Evolutionary conservation across 2,797 vertebrate species (phyloP).

Genomic region (Microtus californicus): DNA sequence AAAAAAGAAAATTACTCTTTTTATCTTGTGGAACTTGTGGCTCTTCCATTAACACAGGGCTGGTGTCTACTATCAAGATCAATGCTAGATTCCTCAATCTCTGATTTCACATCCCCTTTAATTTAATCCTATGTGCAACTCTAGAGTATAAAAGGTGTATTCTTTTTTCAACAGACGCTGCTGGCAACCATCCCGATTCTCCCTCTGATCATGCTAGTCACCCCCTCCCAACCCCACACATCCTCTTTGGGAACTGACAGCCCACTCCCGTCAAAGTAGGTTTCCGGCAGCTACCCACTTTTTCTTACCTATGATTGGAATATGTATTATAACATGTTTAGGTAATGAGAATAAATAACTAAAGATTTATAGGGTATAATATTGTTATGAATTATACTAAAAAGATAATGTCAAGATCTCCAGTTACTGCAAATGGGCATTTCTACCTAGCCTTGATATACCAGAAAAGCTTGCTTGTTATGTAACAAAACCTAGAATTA

Average conservation of each 20-base stretch:
- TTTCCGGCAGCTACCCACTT: background rate
- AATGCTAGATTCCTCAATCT: background rate
- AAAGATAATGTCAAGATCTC: conserved; percentile 16
- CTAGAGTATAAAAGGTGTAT: background rate
- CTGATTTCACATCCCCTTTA: background rate
- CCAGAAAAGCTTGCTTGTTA: background rate
- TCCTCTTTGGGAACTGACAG: background rate
- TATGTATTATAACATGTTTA: background rate
- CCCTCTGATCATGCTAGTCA: background rate
- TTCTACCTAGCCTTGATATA: background rate
- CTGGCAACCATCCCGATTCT: background rate
- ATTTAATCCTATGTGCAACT: background rate
- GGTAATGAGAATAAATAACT: background rate
- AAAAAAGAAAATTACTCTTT: background rate
- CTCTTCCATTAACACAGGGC: background rate
- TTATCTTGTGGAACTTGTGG: background rate
- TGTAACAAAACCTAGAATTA: background rate
- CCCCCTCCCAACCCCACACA: background rate
- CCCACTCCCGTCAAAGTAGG: background rate
- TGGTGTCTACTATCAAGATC: background rate
- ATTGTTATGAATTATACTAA: conserved; percentile 20
- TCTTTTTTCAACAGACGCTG: background rate
- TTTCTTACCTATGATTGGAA: background rate
- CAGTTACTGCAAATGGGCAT: conserved; percentile 6
- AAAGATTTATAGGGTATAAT: background rate